phyloP scores from a whole-genome alignment of 2,888 invertebrate genomes.

The Dorcus hopei region DNA sequence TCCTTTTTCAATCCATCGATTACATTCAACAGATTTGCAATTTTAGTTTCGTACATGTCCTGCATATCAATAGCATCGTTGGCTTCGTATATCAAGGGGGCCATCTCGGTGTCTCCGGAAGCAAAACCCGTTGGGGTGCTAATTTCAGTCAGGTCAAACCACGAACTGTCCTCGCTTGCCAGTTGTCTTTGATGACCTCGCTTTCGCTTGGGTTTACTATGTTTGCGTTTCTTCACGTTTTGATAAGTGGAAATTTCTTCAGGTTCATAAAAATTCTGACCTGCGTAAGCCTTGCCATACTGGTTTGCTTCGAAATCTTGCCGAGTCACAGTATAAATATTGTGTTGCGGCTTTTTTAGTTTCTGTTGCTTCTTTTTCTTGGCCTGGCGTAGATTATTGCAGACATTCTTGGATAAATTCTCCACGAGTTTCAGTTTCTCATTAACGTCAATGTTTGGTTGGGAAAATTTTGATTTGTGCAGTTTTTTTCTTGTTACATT shows the following conservation, averaged over 20 bases:
- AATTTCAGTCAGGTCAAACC: constrained; percentile 25
- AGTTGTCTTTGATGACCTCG: neutral
- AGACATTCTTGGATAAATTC: neutral
- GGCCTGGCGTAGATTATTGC: neutral
- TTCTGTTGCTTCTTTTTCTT: neutral
- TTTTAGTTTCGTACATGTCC: constrained; percentile 19
- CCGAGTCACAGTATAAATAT: neutral
- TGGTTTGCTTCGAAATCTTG: neutral
- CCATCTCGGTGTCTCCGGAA: constrained; percentile 11
- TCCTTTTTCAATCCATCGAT: constrained; percentile 22
- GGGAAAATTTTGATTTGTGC: too few species aligned
- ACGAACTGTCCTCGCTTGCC: constrained; percentile 22
- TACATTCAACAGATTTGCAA: constrained; percentile 17
- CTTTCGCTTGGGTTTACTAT: neutral
- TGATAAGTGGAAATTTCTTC: neutral
- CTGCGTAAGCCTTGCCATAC: neutral
- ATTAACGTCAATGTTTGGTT: neutral
- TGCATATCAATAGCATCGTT: constrained; percentile 5
- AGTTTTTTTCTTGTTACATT: too few species aligned
- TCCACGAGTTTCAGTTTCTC: neutral
- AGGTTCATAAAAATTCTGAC: neutral
- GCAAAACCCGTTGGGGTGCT: constrained; percentile 16
- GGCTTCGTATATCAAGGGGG: constrained; percentile 6
- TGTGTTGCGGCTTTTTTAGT: neutral
- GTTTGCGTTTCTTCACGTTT: neutral